phyloP scores from a whole-genome alignment of 2,888 invertebrate genomes.

The Tupiocoris notatus region DNA sequence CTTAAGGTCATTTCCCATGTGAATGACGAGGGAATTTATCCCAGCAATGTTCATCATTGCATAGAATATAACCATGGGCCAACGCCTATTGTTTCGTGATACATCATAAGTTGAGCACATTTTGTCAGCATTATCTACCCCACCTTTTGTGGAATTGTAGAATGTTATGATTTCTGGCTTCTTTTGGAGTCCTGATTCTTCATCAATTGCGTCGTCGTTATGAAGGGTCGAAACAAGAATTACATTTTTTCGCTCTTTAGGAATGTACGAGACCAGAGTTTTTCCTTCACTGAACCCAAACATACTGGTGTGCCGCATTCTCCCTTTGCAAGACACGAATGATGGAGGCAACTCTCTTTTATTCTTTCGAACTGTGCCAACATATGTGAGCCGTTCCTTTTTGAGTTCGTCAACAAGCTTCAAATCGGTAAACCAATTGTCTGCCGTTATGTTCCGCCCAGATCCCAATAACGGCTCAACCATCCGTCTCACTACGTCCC shows the following conservation, averaged over 20 bases:
- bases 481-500: slow-evolving; percentile 44
- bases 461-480: slow-evolving; percentile 43
- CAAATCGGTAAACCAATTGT: slow-evolving; percentile 50
- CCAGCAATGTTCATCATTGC: slow-evolving; percentile 49
- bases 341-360: slow-evolving; percentile 22
- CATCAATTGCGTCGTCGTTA: slow-evolving; percentile 46
- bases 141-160: slow-evolving; percentile 50
- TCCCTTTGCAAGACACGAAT: slow-evolving; percentile 10
- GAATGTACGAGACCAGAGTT: slow-evolving; percentile 49
- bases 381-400: slow-evolving; percentile 30
- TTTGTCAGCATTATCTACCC: slow-evolving; percentile 50
- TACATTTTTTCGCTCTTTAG: slow-evolving; percentile 49
- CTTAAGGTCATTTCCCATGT: neutral
- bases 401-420: slow-evolving; percentile 39
- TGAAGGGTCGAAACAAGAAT: slow-evolving; percentile 51
- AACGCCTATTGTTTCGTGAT: slow-evolving; percentile 48
- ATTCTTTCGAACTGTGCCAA: slow-evolving; percentile 44
- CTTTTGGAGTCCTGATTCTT: slow-evolving; percentile 39
- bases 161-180: slow-evolving; percentile 49
- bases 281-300: slow-evolving; percentile 17
- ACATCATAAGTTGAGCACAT: slow-evolving; percentile 49
- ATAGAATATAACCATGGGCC: slow-evolving; percentile 49
- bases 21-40: slow-evolving; percentile 47
- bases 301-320: neutral
- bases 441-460: slow-evolving; percentile 51